Percentiles rank a stretch among this genome's conserved stretches.
These are phyloP conservation scores for Perca flavescens DNA, from an alignment of 2,113 vertebrate species.

Conservation along the genomic window DNA sequence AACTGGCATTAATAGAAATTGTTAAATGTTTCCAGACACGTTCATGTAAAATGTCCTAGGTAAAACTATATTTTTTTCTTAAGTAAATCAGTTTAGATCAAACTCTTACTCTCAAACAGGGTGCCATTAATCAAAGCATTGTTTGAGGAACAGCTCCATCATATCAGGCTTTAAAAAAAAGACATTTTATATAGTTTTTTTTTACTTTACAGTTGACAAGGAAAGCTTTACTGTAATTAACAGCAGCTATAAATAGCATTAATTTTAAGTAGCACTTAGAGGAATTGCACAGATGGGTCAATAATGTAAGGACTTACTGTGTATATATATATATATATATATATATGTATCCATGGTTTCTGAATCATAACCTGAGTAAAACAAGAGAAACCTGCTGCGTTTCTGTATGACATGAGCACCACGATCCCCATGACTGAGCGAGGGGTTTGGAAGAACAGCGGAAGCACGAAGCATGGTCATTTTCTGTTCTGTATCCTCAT, in stretches of 20 bases:
- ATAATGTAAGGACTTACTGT: constrained; percentile 49
- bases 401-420: constrained; percentile 49
- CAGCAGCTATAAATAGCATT: constrained; percentile 38
- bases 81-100: not conserved
- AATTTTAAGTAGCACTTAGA: constrained; percentile 65
- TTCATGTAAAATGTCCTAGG: not conserved
- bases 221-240: constrained; percentile 53
- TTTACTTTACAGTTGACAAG: constrained; percentile 46
- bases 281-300: constrained; percentile 65
- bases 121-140: constrained; percentile 51
- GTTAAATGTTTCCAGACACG: not conserved
- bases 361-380: constrained; percentile 52
- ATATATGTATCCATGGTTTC: constrained; percentile 12
- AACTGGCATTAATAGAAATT: not conserved
- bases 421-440: constrained; percentile 44
- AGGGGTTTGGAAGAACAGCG: constrained; percentile 39
- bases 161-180: constrained; percentile 28
- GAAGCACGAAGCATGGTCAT: constrained; percentile 32
- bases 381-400: constrained; percentile 56
- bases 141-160: constrained; percentile 46
- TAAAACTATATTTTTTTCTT: constrained; percentile 14
- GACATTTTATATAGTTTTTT: constrained; percentile 39
- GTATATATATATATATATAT: not conserved
- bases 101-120: not conserved
- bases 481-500: constrained; percentile 46